phyloP scores from a whole-genome alignment of 1,140 invertebrate genomes.

The Argopecten irradians region DNA sequence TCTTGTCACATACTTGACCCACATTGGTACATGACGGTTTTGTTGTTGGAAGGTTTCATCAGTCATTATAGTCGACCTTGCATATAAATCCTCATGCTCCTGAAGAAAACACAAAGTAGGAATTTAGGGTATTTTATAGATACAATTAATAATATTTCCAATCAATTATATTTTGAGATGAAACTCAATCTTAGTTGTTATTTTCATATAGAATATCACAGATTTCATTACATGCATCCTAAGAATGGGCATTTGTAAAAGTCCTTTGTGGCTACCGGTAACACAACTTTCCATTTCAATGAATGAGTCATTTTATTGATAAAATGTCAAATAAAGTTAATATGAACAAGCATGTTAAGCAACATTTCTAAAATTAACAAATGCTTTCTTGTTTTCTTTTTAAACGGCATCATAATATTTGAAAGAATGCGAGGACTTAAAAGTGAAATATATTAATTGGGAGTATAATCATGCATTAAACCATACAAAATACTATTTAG shows the following conservation, averaged over 20 bases:
- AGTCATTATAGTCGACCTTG: constrained; percentile 77
- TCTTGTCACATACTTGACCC: constrained; percentile 77
- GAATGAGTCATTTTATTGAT: no score
- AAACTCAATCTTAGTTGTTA: not conserved
- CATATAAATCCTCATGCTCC: constrained; percentile 82
- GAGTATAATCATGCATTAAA: not conserved
- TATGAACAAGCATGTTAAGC: no score
- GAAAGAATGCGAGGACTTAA: not conserved
- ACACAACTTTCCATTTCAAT: no score
- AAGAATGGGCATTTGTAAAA: not conserved
- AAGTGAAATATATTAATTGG: not conserved
- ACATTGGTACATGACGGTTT: constrained; percentile 77
- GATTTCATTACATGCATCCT: not conserved
- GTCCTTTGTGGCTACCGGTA: no score
- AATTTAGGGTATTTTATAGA: not conserved
- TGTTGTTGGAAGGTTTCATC: constrained; percentile 73
- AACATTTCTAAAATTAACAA: no score
- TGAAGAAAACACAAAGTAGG: constrained; percentile 51
- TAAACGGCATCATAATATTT: no score
- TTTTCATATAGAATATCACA: not conserved
- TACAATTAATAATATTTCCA: not conserved
- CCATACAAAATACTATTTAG: not conserved
- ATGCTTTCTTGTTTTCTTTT: no score
- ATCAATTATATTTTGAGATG: not conserved
- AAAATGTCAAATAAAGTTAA: no score